A percentile compares a stretch with the other conserved stretches of the same genome.
Conservation (phyloP, 2,888 invertebrate genomes). For the Operophtera brumata region DNA sequence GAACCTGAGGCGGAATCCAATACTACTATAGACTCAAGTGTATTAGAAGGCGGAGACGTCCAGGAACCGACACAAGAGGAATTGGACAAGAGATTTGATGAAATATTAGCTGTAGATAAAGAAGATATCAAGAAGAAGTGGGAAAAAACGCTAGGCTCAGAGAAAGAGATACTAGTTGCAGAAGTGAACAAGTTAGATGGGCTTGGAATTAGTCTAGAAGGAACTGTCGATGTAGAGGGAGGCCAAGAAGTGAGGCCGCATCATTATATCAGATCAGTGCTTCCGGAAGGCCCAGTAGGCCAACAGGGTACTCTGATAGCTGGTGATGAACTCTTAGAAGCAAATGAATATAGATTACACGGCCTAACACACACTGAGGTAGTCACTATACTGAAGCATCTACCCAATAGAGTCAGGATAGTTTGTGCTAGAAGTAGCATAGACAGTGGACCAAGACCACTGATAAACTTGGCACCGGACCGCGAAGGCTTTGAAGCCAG, state of each 20-base stretch:
- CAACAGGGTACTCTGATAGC: conserved; percentile 93
- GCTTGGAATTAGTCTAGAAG: conserved; percentile 97
- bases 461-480: conserved; percentile 90
- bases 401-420: conserved; percentile 93
- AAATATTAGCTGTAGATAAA: conserved; percentile 76
- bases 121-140: conserved; percentile 89
- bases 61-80: conserved; percentile 77
- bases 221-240: conserved; percentile 98
- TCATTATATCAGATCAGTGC: conserved; percentile 97
- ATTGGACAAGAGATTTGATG: conserved; percentile 74
- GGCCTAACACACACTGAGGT: conserved; percentile 98
- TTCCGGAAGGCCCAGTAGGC: conserved; percentile 98
- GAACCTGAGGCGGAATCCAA: conserved; percentile 91
- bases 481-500: conserved; percentile 89
- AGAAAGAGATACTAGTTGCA: conserved; percentile 94
- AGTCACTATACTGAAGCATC: conserved; percentile 95
- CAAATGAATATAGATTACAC: conserved; percentile 94
- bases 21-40: conserved; percentile 89
- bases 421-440: conserved; percentile 91
- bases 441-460: conserved; percentile 84
- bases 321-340: conserved; percentile 98
- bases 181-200: conserved; percentile 96
- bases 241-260: conserved; percentile 98
- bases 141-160: conserved; percentile 89
- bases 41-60: conserved; percentile 79